Conservation (phyloP, 2,797 vertebrate species). For the Chaenodraco wilsoni region DNA sequence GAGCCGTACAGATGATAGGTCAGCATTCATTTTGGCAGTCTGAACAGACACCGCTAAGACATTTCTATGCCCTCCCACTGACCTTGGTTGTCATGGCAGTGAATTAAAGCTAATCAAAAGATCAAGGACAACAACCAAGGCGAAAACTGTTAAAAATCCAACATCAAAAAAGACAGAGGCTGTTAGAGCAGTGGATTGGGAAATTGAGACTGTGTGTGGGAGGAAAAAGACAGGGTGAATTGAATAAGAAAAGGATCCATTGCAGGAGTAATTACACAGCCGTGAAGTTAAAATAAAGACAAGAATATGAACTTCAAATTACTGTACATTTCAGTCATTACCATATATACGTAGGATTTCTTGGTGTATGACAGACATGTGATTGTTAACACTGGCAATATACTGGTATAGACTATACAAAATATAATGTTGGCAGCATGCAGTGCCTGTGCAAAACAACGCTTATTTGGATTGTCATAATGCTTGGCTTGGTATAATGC, state of each 20-base stretch:
- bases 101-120: slow-evolving; percentile 61
- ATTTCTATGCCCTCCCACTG: slow-evolving; percentile 29
- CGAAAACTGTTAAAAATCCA: slow-evolving; percentile 58
- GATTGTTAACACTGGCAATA: slow-evolving; percentile 10
- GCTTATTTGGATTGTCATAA: too few species aligned
- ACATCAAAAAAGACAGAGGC: slow-evolving; percentile 59
- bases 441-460: too few species aligned
- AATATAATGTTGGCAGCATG: too few species aligned
- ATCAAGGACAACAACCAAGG: slow-evolving; percentile 63
- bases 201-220: slow-evolving; percentile 55
- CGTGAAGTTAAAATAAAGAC: slow-evolving; percentile 11
- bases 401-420: too few species aligned
- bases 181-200: slow-evolving; percentile 52
- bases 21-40: slow-evolving; percentile 19
- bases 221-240: slow-evolving; percentile 27
- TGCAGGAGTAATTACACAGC: too few species aligned
- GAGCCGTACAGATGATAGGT: slow-evolving; percentile 20
- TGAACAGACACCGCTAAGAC: slow-evolving; percentile 32
- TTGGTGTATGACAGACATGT: slow-evolving; percentile 29
- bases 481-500: too few species aligned
- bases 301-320: slow-evolving; percentile 22
- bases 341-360: slow-evolving; percentile 12
- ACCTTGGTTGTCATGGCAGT: slow-evolving; percentile 61
- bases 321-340: slow-evolving; percentile 10
- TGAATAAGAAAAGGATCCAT: slow-evolving; percentile 41